Base-by-base conservation (phyloP, 1,140 invertebrate genomes). In the Hyles vespertilio region DNA sequence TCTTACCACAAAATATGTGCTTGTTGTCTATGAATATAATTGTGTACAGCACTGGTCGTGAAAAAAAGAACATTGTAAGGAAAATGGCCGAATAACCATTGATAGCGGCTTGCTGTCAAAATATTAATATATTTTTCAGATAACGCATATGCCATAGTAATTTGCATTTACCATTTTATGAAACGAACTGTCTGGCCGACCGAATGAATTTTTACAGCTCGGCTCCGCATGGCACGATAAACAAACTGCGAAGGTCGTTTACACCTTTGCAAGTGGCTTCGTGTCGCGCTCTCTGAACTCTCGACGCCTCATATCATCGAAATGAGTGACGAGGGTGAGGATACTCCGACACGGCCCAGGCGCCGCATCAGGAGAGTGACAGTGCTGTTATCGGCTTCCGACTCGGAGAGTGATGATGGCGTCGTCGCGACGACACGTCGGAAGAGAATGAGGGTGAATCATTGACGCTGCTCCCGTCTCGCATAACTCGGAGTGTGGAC, bases 41-140 rank as follows among this genome's bases (percentile, higher is more conserved):
- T 40, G 22, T 22, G 22, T 40, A 40, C 36, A 40, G 36, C 36
- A 40, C 36, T 40, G 36, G 4, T 40, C 8, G 36, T 40, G 8
- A 34, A 56, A 56, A 56, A 36, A 56, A 34, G 6, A 10, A 33
- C 9, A 62, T 22, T 22, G 22, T 2, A 76, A 73, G 69, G 68
- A 88, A 88, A 83, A 88, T 88, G 85, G 85, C 85, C 69, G 85
- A 67, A 66, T 80, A 72, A 79, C 73, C 72, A 77, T 84, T 72
- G 74, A 84, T 74, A 88, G 85, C 83, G 83, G 85, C 81, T 84
- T 88, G 79, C 83, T 88, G 85, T 88, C 85, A 88, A 87, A 88
- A 88, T 88, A 87, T 65, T 75, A 77, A 83, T 78, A 75, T 34
- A 70, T 73, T 79, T 77, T 72, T 74, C 36, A 12, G 58, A 59